Percentiles rank a stretch among this genome's conserved stretches.
Conservation (phyloP, 2,113 vertebrate species). For the Periophthalmus modestus region DNA sequence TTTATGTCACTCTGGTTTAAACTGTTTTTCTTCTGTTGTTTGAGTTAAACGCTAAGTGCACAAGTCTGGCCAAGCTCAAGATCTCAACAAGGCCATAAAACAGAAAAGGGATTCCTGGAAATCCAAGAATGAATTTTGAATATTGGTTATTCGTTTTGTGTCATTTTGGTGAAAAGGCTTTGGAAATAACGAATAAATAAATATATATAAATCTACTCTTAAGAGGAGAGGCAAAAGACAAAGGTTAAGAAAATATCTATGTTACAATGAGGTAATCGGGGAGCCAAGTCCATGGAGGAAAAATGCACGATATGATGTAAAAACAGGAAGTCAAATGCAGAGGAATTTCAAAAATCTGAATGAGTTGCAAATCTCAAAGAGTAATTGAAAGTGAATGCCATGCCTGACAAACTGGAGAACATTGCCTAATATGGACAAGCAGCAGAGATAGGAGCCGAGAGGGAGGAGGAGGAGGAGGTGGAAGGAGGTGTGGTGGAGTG, state of each 20-base stretch:
- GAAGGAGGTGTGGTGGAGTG: background rate
- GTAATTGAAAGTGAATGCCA: constrained; percentile 36
- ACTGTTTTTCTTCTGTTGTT: constrained; percentile 6
- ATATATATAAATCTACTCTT: background rate
- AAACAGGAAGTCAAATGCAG: background rate
- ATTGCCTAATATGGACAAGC: constrained; percentile 77
- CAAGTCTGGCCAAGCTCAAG: background rate
- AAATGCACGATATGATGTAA: constrained; percentile 6
- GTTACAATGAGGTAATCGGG: constrained; percentile 21
- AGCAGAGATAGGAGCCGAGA: constrained; percentile 25
- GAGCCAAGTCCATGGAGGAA: background rate
- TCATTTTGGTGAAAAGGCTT: background rate
- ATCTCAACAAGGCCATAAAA: constrained; percentile 5
- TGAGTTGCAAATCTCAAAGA: constrained; percentile 7
- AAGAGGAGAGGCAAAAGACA: background rate
- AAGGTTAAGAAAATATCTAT: constrained; percentile 33
- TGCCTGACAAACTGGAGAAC: constrained; percentile 62
- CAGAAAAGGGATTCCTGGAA: background rate
- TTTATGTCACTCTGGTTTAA: constrained; percentile 1
- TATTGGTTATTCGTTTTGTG: background rate
- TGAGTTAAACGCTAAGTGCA: background rate
- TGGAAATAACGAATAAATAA: background rate
- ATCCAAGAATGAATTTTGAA: background rate
- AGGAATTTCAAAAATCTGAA: background rate
- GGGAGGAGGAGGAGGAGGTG: constrained; percentile 6